Percentiles rank a stretch among this genome's conserved stretches.
Evolutionary conservation across 1,140 invertebrate genomes (phyloP).

Genomic region (Apis cerana): DNA sequence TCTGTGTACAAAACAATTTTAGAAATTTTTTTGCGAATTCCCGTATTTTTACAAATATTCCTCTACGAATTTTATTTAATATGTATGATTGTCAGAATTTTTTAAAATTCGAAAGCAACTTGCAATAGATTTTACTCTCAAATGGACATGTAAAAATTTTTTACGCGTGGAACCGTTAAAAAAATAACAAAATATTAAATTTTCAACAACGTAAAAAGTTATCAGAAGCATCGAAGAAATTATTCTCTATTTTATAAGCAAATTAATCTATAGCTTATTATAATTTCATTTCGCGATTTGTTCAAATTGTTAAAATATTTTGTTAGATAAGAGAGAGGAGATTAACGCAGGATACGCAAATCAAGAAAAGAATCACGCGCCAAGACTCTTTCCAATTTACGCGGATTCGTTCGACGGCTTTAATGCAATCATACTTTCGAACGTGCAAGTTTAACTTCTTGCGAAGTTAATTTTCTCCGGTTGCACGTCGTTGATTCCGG

Average conservation of each 20-base stretch:
- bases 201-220: neutral
- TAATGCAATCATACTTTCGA: slow-evolving; percentile 27
- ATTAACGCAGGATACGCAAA: slow-evolving; percentile 19
- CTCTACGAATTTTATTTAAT: too few species aligned
- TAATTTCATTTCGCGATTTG: neutral
- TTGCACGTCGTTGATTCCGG: neutral
- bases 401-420: slow-evolving; percentile 23
- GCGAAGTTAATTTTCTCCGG: slow-evolving; percentile 28
- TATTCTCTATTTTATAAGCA: neutral
- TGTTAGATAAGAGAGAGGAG: neutral
- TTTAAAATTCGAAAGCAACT: too few species aligned
- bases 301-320: neutral
- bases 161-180: too few species aligned
- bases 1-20: too few species aligned
- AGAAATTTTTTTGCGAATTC: too few species aligned
- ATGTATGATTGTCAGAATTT: too few species aligned
- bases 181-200: too few species aligned
- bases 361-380: slow-evolving; percentile 20
- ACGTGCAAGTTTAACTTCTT: slow-evolving; percentile 18
- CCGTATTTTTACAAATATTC: too few species aligned
- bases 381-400: neutral
- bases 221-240: neutral
- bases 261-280: neutral
- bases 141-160: too few species aligned
- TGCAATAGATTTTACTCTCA: too few species aligned